Percentiles rank a stretch among this genome's conserved stretches.
These are phyloP conservation scores for Allygus modestus DNA, from an alignment of 2,888 invertebrate genomes.

Conservation along the genomic window DNA sequence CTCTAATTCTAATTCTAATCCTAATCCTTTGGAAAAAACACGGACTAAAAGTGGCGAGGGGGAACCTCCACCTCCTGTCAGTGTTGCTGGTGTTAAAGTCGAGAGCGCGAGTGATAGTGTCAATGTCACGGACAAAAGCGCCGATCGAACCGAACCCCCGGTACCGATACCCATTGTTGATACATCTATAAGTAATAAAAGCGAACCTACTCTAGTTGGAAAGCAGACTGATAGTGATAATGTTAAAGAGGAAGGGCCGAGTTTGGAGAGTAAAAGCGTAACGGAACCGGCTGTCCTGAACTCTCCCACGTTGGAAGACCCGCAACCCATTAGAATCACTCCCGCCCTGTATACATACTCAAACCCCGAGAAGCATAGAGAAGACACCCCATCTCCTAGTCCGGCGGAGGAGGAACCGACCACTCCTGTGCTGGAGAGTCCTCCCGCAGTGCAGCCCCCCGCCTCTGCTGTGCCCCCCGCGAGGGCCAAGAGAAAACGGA, in stretches of 20 bases:
- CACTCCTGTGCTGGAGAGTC: conserved; percentile 53
- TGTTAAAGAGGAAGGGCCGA: conserved; percentile 52
- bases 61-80: conserved; percentile 32
- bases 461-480: conserved; percentile 46
- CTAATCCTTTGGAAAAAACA: conserved; percentile 62
- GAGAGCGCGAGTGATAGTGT: conserved; percentile 62
- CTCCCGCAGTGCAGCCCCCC: conserved; percentile 50
- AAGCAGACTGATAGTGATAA: conserved; percentile 47
- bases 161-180: conserved; percentile 53
- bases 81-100: conserved; percentile 59
- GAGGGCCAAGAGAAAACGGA: conserved; percentile 62
- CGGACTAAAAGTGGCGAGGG: conserved; percentile 62
- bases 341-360: conserved; percentile 89
- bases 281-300: conserved; percentile 61
- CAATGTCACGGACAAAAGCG: conserved; percentile 61
- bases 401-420: conserved; percentile 72
- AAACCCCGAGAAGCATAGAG: conserved; percentile 81
- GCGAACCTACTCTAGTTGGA: conserved; percentile 53
- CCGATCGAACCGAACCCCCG: conserved; percentile 46
- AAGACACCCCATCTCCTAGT: conserved; percentile 74
- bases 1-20: conserved; percentile 62
- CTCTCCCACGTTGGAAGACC: conserved; percentile 75
- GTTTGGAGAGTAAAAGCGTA: conserved; percentile 55
- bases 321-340: conserved; percentile 84
- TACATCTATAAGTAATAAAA: conserved; percentile 52